phyloP scores from a whole-genome alignment of 1,140 invertebrate species.

The Neomicropteryx cornuta region DNA sequence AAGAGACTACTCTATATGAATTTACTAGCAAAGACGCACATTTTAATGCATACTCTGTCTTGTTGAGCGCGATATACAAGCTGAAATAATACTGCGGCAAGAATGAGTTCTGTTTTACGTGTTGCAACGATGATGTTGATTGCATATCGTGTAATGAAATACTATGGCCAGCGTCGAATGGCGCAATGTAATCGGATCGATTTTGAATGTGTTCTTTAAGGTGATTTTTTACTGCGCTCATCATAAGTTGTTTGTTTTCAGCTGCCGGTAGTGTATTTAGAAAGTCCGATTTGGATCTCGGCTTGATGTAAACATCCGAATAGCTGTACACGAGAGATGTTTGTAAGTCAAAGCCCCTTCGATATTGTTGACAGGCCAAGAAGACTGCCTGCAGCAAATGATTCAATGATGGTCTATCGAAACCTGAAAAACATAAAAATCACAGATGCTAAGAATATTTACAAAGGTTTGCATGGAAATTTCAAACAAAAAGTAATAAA shows the following conservation, averaged over 20 bases:
- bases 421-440: constrained; percentile 25
- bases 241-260: constrained; percentile 35
- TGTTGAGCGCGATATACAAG: no score
- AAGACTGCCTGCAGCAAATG: constrained; percentile 53
- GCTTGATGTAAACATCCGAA: constrained; percentile 58
- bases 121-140: constrained; percentile 19
- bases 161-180: no score
- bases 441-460: no score
- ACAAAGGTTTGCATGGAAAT: constrained; percentile 4
- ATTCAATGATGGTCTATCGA: constrained; percentile 41
- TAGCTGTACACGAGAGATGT: constrained; percentile 46
- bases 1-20: no score
- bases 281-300: constrained; percentile 40
- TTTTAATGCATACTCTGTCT: no score
- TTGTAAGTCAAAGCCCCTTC: constrained; percentile 41
- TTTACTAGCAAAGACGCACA: no score
- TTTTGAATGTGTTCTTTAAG: no score
- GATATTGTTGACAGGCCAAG: constrained; percentile 50
- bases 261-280: constrained; percentile 27
- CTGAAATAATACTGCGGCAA: no score
- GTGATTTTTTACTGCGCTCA: constrained; percentile 23
- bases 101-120: constrained; percentile 23
- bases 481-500: not conserved
- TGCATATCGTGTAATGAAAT: no score
- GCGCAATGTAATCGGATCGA: no score